These are phyloP conservation scores for Ceratina australensis DNA, from an alignment of 1,140 invertebrate species.

Conservation along the genomic window DNA sequence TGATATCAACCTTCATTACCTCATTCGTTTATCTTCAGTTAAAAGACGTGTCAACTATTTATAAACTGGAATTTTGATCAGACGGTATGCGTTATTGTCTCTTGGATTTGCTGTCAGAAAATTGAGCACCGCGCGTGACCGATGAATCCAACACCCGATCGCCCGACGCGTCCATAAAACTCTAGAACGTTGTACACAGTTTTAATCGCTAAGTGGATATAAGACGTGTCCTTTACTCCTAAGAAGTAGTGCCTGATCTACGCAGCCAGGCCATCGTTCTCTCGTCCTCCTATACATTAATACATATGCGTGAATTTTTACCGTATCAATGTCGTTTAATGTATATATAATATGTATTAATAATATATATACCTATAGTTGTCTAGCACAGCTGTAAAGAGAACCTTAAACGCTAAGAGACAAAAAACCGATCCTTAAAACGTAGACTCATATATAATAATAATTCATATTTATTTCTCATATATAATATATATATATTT, in stretches of 20 bases:
- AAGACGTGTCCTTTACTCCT: slow-evolving; percentile 15
- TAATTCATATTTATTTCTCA: slow-evolving; percentile 54
- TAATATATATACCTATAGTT: slow-evolving; percentile 68
- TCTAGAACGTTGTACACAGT: slow-evolving; percentile 24
- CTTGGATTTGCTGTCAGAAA: neutral
- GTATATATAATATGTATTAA: slow-evolving; percentile 42
- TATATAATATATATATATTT: slow-evolving; percentile 52
- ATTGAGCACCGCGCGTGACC: neutral
- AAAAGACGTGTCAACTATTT: neutral
- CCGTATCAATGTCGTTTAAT: slow-evolving; percentile 36
- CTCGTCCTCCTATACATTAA: no score
- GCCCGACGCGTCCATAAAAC: neutral
- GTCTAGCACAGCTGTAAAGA: slow-evolving; percentile 78
- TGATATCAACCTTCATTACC: neutral
- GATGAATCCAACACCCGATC: slow-evolving; percentile 8
- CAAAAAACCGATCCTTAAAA: slow-evolving; percentile 59
- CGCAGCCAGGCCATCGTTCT: neutral
- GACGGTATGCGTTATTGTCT: slow-evolving; percentile 16
- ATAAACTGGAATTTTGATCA: neutral
- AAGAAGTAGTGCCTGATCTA: neutral
- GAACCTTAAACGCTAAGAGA: slow-evolving; percentile 73
- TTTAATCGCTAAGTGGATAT: slow-evolving; percentile 34
- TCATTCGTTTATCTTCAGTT: neutral
- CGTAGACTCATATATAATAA: slow-evolving; percentile 57
- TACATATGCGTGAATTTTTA: slow-evolving; percentile 4